Conservation (phyloP, 2,888 invertebrate species). For the Eristalis intricaria region DNA sequence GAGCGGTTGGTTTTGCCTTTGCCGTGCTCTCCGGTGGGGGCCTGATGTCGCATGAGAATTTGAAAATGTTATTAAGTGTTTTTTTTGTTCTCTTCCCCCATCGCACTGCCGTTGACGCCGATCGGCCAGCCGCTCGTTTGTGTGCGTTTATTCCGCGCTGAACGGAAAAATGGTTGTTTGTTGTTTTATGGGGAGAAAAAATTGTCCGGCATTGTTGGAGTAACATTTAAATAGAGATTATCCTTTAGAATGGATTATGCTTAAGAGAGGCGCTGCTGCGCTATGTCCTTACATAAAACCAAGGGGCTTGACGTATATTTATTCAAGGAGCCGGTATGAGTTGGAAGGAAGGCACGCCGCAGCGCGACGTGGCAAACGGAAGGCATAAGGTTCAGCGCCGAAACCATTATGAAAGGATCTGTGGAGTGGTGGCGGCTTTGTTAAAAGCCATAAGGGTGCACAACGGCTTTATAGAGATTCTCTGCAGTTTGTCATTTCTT, state of each 20-base stretch:
- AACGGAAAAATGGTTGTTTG: conserved; percentile 12
- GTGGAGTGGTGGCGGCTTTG: background rate
- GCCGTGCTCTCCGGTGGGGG: background rate
- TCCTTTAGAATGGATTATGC: conserved; percentile 40
- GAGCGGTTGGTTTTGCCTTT: background rate
- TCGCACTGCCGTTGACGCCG: background rate
- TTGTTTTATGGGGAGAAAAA: conserved; percentile 32
- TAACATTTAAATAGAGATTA: conserved; percentile 43
- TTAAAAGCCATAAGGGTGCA: too few relatives aligned
- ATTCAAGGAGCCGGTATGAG: background rate
- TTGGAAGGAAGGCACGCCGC: background rate
- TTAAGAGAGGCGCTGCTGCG: conserved; percentile 1
- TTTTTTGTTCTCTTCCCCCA: background rate
- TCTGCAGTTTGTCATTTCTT: too few relatives aligned
- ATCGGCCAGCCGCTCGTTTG: conserved; percentile 9
- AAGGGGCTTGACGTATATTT: background rate
- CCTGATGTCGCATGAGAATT: conserved; percentile 29
- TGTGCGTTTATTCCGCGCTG: conserved; percentile 37
- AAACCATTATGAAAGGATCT: background rate
- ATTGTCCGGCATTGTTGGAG: conserved; percentile 34
- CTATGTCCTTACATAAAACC: background rate
- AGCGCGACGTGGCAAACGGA: background rate
- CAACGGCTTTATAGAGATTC: too few relatives aligned
- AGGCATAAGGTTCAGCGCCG: background rate
- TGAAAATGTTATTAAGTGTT: conserved; percentile 45